These are phyloP conservation scores for Catalaphyllia jardinei DNA, from an alignment of 64 coral and sea anemone genomes.

Conservation along the genomic window DNA sequence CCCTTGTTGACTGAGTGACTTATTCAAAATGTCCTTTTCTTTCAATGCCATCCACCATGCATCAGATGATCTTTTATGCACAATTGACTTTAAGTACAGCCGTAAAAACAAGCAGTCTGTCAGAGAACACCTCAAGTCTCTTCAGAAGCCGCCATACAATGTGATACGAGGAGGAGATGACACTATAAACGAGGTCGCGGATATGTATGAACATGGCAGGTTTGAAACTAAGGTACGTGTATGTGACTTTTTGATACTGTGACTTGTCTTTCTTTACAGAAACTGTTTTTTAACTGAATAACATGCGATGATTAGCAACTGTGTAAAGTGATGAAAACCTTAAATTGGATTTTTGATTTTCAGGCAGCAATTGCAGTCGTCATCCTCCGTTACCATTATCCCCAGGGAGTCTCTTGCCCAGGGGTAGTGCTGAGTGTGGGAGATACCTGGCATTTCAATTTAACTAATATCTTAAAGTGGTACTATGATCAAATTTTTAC, in stretches of 20 bases:
- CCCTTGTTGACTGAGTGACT: background rate
- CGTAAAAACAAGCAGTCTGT: conserved; percentile 80
- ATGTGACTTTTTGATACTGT: background rate
- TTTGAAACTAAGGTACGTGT: conserved; percentile 92
- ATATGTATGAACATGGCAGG: conserved; percentile 96
- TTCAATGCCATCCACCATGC: background rate
- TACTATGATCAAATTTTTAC: too few relatives aligned
- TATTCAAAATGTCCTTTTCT: background rate
- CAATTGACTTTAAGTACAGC: conserved; percentile 75
- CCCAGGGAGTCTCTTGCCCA: too few relatives aligned
- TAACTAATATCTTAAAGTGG: too few relatives aligned
- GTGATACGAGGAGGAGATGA: conserved; percentile 90
- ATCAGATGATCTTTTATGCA: conserved; percentile 85
- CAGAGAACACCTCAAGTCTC: conserved; percentile 71
- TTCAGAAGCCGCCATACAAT: conserved; percentile 77
- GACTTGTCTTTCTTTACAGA: background rate
- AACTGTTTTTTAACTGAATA: background rate
- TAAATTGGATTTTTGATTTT: too few relatives aligned
- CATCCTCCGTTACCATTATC: too few relatives aligned
- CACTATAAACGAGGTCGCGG: conserved; percentile 82
- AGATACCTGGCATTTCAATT: too few relatives aligned
- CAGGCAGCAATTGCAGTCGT: too few relatives aligned
- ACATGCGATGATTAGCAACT: too few relatives aligned
- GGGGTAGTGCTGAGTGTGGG: too few relatives aligned
- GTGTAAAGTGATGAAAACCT: too few relatives aligned